Evolutionary conservation across 2,113 vertebrate species (phyloP), one percentile per base, ranked within the genome.

Genomic region (Pygoscelis antarcticus): DNA sequence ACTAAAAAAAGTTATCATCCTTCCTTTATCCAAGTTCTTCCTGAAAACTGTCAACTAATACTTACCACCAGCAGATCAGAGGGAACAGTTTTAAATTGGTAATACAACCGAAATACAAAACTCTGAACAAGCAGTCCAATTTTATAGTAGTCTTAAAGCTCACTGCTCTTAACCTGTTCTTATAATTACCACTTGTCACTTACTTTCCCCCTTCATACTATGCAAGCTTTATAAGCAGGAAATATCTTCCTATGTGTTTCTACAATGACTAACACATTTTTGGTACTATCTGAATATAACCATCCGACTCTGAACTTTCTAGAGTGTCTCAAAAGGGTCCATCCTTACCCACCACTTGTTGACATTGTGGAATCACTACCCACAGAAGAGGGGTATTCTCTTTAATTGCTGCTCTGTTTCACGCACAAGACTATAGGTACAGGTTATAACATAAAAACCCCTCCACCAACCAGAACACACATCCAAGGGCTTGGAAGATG

Each of bases 351-450:
- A 3, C 10, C 26, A 62, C 17, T 23, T 21, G 23, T 3, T 78
- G 27, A 58, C 32, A 20, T 58, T 70, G 36, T 51, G 46, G 60
- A 87, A 70, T 64, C 42, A 49, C 17, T 51, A 71, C 26, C 52
- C 44, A 60, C 62, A 71, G 80, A 51, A 86, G 16, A 34, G 7
- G 13, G n/a, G 25, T 40, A 7, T 72, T 87, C 42, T 34, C 49
- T 76, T 49, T 40, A 84, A 68, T 7, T 90, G 54, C 44, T 61
- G 36, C 47, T 87, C 9, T 38, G 3, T 77, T 87, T 77, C 42
- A 86, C 0, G 0, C n/a, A 47, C 13, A 42, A n/a, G 49, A 38
- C 54, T 60, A 51, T 0, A 42, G 22, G 16, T 25, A 75, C 12
- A 88, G 14, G 40, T 61, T 65, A 5, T 19, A 76, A 44, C 9